Conservation (phyloP, 2,888 invertebrate genomes). For the Opisthograptis luteolata region DNA sequence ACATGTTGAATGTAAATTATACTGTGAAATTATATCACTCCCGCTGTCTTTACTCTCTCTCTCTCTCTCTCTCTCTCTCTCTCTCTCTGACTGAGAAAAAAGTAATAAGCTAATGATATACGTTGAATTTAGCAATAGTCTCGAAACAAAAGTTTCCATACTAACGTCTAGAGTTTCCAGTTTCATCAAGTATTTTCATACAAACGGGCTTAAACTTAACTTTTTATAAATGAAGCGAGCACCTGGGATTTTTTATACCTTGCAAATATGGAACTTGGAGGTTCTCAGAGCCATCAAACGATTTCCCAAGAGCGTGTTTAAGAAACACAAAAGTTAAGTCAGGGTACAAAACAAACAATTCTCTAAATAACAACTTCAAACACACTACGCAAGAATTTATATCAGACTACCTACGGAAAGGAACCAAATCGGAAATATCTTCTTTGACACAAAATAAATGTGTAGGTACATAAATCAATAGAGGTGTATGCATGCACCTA, state of each 20-base stretch:
- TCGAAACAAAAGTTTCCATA: background rate
- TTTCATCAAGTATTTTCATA: constrained; percentile 17
- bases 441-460: no score
- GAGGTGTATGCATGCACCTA: background rate
- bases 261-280: constrained; percentile 18
- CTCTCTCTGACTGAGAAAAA: no score
- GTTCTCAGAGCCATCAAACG: constrained; percentile 28
- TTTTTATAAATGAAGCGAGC: constrained; percentile 15
- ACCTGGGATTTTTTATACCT: constrained; percentile 18
- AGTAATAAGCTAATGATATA: no score
- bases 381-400: no score
- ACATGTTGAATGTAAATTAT: no score
- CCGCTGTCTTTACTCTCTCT: no score
- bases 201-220: constrained; percentile 9
- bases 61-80: no score
- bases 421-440: no score
- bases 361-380: no score
- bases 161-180: background rate
- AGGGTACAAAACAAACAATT: constrained; percentile 13
- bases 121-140: no score
- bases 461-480: background rate
- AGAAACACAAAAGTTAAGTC: constrained; percentile 16
- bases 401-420: no score
- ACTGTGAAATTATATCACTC: no score
- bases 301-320: constrained; percentile 36